Percentiles rank a stretch among this genome's conserved stretches.
These are phyloP conservation scores for Gymnoscelis rufifasciata DNA, from an alignment of 2,888 invertebrate genomes.

Conservation along the genomic window DNA sequence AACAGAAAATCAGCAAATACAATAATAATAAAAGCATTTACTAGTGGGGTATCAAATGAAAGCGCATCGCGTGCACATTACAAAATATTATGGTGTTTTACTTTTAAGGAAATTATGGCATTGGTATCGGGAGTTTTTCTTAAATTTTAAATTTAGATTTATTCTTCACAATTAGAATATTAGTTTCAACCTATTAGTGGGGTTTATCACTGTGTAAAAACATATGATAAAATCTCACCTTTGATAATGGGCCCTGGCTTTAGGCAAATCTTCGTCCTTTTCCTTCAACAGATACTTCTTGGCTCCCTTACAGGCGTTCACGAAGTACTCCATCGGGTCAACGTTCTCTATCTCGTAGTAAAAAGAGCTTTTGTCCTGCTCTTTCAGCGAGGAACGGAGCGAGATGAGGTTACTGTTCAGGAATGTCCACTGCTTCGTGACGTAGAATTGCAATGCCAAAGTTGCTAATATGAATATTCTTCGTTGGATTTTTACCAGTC, in stretches of 20 bases:
- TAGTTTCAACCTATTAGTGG: no score
- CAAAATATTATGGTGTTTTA: no score
- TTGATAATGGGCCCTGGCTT: constrained; percentile 67
- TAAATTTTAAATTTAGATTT: no score
- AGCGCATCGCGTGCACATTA: no score
- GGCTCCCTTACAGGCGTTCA: constrained; percentile 78
- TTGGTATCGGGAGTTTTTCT: no score
- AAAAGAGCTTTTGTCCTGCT: constrained; percentile 76
- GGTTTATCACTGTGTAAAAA: no score
- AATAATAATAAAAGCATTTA: no score
- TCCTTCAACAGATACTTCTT: constrained; percentile 84
- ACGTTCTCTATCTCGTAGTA: constrained; percentile 79
- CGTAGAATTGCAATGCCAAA: constrained; percentile 85
- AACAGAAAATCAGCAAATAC: no score
- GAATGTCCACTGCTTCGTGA: constrained; percentile 88
- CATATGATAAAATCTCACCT: no score
- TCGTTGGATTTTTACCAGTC: constrained; percentile 87
- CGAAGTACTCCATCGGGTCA: constrained; percentile 74
- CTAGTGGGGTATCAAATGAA: no score
- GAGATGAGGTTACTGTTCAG: constrained; percentile 79
- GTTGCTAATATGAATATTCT: constrained; percentile 88
- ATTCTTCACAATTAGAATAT: no score
- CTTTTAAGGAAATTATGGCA: no score
- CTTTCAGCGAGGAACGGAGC: constrained; percentile 71
- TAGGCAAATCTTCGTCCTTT: constrained; percentile 74